Evolutionary conservation across 2,797 vertebrate genomes (phyloP).

Genomic region (Schizothorax lantsangensis): DNA sequence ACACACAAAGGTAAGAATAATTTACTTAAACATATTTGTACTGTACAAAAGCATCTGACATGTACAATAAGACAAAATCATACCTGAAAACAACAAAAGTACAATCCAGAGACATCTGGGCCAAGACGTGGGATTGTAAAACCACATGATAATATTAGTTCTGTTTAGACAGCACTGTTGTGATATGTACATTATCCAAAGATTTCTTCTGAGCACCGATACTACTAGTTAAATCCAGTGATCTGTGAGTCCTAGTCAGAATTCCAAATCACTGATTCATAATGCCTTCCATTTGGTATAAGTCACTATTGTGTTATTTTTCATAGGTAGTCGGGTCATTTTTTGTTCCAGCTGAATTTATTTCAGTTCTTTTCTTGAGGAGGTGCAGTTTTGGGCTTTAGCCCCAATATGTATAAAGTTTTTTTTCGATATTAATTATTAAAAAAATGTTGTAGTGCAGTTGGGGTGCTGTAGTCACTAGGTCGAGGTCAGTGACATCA

Average conservation of each 20-base stretch:
- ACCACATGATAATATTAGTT: constrained; percentile 1
- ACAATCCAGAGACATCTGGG: constrained; percentile 42
- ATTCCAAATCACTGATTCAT: constrained; percentile 24
- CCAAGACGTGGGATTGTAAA: constrained; percentile 47
- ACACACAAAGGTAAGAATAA: constrained; percentile 60
- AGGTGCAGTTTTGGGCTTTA: constrained; percentile 43
- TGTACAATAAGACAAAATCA: constrained; percentile 62
- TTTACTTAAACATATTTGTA: constrained; percentile 61
- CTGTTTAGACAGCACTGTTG: constrained; percentile 14
- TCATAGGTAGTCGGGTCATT: constrained; percentile 48
- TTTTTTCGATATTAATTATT: not conserved
- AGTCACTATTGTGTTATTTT: constrained; percentile 49
- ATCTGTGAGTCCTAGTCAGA: constrained; percentile 7
- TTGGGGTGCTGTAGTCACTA: constrained; percentile 34
- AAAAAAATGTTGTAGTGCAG: constrained; percentile 56
- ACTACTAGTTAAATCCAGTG: not conserved
- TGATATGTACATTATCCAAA: not conserved
- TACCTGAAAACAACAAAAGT: constrained; percentile 55
- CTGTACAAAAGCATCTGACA: constrained; percentile 61
- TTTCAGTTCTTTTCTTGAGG: constrained; percentile 24
- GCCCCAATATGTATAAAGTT: constrained; percentile 30
- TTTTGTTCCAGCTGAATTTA: constrained; percentile 23
- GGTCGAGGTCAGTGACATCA: constrained; percentile 37
- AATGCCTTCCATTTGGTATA: constrained; percentile 20
- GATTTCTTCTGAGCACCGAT: not conserved